These are phyloP conservation scores for Yponomeuta malinellus DNA, from an alignment of 2,888 invertebrate species.

Conservation along the genomic window DNA sequence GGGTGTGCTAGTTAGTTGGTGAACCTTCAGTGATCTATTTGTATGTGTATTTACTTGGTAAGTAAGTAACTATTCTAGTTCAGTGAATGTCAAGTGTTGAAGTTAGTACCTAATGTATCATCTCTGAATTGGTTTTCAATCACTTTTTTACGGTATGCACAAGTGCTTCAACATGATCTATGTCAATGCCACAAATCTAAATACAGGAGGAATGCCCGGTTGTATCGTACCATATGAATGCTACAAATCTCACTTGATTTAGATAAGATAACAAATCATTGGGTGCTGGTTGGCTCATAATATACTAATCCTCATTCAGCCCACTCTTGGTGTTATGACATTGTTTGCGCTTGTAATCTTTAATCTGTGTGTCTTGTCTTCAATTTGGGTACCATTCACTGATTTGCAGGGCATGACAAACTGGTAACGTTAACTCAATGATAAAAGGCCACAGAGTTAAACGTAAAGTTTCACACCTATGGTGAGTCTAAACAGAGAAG, in stretches of 20 bases:
- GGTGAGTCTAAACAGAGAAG: conserved; percentile 63
- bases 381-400: conserved; percentile 71
- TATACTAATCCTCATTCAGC: conserved; percentile 1
- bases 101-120: too few species aligned
- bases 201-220: neutral
- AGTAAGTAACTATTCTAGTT: too few species aligned
- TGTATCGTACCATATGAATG: neutral
- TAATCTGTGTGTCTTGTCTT: conserved; percentile 70
- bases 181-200: conserved; percentile 8
- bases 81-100: too few species aligned
- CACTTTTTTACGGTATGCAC: too few species aligned
- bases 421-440: conserved; percentile 59
- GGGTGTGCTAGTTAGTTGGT: neutral
- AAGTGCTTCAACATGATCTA: too few species aligned
- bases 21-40: neutral
- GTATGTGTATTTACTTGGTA: neutral
- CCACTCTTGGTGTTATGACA: neutral
- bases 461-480: conserved; percentile 56
- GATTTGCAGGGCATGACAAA: conserved; percentile 73
- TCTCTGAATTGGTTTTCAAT: too few species aligned
- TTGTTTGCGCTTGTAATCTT: conserved; percentile 23
- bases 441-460: conserved; percentile 56
- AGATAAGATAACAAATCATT: conserved; percentile 6
- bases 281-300: neutral
- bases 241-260: neutral